A percentile compares a stretch with the other conserved stretches of the same genome.
phyloP scores from a whole-genome alignment of 2,797 vertebrate genomes.

The Anguilla anguilla region DNA sequence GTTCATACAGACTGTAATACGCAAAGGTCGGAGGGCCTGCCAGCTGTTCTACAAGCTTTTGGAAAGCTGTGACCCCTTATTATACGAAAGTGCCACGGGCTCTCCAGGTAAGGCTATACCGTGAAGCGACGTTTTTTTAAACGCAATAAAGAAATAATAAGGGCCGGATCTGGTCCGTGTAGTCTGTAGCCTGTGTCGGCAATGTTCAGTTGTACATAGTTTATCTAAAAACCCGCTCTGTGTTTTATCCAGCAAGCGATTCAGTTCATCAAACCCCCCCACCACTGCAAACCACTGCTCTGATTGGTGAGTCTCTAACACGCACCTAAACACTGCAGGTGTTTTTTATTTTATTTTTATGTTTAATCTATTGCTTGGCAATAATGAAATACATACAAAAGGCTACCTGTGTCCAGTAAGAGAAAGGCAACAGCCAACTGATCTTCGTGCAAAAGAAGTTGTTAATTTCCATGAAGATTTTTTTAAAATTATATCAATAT shows the following conservation, averaged over 20 bases:
- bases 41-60: constrained; percentile 59
- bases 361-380: not conserved
- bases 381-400: no score
- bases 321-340: not conserved
- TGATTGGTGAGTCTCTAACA: not conserved
- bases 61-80: constrained; percentile 33
- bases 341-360: not conserved
- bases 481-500: no score
- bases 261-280: not conserved
- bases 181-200: not conserved
- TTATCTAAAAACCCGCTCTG: not conserved
- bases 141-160: not conserved
- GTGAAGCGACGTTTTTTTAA: not conserved
- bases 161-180: not conserved
- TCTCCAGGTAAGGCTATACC: constrained; percentile 50
- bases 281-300: not conserved
- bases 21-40: constrained; percentile 55
- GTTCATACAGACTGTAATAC: constrained; percentile 50
- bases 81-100: constrained; percentile 41
- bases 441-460: no score
- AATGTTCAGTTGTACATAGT: not conserved
- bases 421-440: no score
- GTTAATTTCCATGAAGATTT: no score
- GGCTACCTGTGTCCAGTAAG: no score
- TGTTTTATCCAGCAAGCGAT: not conserved